Conservation (phyloP, 2,888 invertebrate genomes). For the Drosophila emarginata region DNA sequence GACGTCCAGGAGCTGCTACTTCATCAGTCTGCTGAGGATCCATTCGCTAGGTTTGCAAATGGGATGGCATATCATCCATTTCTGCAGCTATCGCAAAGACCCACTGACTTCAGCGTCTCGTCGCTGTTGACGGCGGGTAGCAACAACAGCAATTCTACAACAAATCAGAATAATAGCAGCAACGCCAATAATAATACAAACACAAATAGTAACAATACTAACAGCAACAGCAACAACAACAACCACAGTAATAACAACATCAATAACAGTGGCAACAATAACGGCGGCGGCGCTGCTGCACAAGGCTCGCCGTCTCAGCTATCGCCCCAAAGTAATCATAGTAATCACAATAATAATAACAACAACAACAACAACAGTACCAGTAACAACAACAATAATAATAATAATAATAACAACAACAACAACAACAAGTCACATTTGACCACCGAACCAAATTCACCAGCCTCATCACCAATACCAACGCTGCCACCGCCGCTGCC, state of each 20-base stretch:
- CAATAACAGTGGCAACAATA: constrained; percentile 78
- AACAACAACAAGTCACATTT: constrained; percentile 51
- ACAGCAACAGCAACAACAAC: constrained; percentile 63
- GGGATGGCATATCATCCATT: constrained; percentile 92
- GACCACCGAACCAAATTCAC: constrained; percentile 50
- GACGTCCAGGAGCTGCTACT: constrained; percentile 83
- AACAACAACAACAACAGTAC: constrained; percentile 71
- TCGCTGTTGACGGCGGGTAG: constrained; percentile 91
- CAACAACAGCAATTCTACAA: constrained; percentile 74
- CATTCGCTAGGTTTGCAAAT: constrained; percentile 83
- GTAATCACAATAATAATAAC: constrained; percentile 74
- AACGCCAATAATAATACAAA: constrained; percentile 72
- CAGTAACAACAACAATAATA: constrained; percentile 51
- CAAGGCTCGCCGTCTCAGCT: constrained; percentile 70
- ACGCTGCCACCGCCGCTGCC: constrained; percentile 39
- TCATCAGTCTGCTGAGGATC: constrained; percentile 83
- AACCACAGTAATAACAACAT: constrained; percentile 52
- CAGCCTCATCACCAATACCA: constrained; percentile 45
- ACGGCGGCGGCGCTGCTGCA: constrained; percentile 44
- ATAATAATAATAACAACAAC: constrained; percentile 34
- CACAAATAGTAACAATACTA: constrained; percentile 58
- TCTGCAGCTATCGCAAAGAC: constrained; percentile 91
- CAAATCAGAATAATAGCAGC: constrained; percentile 57
- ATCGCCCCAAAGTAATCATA: constrained; percentile 80
- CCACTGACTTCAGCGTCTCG: constrained; percentile 96